Conservation (phyloP, 1,140 invertebrate species). For the Chrysopa pallens region DNA sequence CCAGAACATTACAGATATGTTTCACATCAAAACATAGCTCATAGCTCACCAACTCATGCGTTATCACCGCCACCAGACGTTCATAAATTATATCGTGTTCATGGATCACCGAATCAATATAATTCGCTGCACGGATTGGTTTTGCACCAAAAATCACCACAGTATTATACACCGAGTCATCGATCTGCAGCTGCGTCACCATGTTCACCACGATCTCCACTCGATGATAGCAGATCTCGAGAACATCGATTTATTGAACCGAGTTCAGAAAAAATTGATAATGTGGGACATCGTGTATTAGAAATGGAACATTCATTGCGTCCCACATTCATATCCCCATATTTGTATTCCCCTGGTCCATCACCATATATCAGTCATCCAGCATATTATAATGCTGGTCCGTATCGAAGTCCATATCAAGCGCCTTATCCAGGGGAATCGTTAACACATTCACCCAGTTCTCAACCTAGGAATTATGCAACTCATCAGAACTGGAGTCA, state of each 20-base stretch:
- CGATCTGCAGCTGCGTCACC: neutral
- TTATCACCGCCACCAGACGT: neutral
- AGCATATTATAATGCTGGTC: neutral
- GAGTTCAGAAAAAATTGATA: no score
- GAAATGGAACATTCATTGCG: no score
- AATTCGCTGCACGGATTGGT: neutral
- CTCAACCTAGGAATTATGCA: neutral
- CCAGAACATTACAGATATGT: neutral
- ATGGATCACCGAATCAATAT: neutral
- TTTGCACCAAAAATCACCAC: neutral
- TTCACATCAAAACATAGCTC: neutral
- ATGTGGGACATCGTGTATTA: no score
- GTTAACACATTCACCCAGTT: neutral
- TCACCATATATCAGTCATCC: neutral
- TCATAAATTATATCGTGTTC: neutral
- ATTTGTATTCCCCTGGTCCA: no score
- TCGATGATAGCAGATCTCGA: no score
- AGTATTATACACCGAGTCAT: neutral
- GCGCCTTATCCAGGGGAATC: neutral
- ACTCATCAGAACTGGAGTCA: neutral
- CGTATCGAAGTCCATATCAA: neutral
- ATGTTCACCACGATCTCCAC: neutral
- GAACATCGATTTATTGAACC: no score
- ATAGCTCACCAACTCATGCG: neutral
- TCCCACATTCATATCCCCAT: no score